These are phyloP conservation scores for Lepus oiostolus DNA, from an alignment of 2,797 vertebrate genomes.

Conservation along the genomic window DNA sequence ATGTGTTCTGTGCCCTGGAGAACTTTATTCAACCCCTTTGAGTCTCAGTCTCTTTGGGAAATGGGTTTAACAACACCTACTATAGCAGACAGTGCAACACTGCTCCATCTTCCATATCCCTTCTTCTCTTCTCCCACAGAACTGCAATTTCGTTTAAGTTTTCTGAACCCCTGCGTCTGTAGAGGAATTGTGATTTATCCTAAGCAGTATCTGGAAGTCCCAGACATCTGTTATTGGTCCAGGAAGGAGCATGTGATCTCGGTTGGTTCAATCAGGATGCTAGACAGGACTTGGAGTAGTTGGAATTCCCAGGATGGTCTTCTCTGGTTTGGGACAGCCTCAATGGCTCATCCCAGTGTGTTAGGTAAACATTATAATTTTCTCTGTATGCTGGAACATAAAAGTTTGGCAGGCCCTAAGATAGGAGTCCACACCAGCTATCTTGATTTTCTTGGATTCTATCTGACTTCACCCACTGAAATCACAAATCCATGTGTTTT, in stretches of 20 bases:
- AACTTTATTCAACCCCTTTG: not conserved
- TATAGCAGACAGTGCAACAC: no score
- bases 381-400: not conserved
- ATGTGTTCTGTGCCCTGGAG: not conserved
- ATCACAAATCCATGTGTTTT: not conserved
- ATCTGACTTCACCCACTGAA: not conserved
- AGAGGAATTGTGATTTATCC: not conserved
- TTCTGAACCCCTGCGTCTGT: not conserved
- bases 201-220: not conserved
- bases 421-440: not conserved
- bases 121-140: not conserved
- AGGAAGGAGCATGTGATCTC: not conserved
- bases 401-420: not conserved
- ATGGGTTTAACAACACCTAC: not conserved
- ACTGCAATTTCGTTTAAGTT: not conserved
- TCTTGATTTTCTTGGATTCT: not conserved
- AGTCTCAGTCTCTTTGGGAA: not conserved
- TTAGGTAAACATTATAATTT: not conserved
- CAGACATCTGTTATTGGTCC: not conserved
- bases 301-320: not conserved
- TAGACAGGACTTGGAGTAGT: not conserved
- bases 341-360: not conserved
- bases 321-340: not conserved
- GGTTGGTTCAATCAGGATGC: not conserved
- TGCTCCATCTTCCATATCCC: not conserved